Percentiles rank a stretch among this genome's conserved stretches.
These are phyloP conservation scores for Oreonectes daqikongensis DNA, from an alignment of 2,797 vertebrate genomes.

Conservation along the genomic window DNA sequence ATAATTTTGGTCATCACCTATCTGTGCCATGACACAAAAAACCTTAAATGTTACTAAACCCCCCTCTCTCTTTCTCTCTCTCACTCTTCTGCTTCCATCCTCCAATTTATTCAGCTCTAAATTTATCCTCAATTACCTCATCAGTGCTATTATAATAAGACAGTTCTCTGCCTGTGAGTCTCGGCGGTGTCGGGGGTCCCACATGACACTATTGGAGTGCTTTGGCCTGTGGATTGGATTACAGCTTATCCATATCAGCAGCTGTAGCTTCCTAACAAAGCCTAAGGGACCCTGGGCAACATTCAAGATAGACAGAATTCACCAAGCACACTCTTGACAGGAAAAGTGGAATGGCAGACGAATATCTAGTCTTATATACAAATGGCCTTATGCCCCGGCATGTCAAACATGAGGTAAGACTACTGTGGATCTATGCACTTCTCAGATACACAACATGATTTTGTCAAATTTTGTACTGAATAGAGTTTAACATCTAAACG, in stretches of 20 bases:
- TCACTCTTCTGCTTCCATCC: not conserved
- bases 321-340: constrained; percentile 38
- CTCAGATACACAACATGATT: too few species aligned
- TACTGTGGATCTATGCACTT: not conserved
- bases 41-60: constrained; percentile 10
- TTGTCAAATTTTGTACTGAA: not conserved
- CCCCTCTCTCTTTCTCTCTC: not conserved
- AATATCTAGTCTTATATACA: constrained; percentile 23
- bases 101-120: constrained; percentile 21
- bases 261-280: constrained; percentile 53
- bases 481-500: not conserved
- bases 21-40: not conserved
- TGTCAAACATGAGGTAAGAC: constrained; percentile 31
- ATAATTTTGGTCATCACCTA: constrained; percentile 3
- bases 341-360: constrained; percentile 34
- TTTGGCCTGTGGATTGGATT: constrained; percentile 50
- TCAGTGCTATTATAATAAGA: constrained; percentile 25
- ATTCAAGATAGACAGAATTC: constrained; percentile 46
- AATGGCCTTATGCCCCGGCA: constrained; percentile 28
- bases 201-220: constrained; percentile 48
- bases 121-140: constrained; percentile 29
- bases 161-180: constrained; percentile 10
- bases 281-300: constrained; percentile 38
- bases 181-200: constrained; percentile 38
- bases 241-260: constrained; percentile 56